These are phyloP conservation scores for Rhea pennata DNA, from an alignment of 2,113 vertebrate species.

Conservation along the genomic window DNA sequence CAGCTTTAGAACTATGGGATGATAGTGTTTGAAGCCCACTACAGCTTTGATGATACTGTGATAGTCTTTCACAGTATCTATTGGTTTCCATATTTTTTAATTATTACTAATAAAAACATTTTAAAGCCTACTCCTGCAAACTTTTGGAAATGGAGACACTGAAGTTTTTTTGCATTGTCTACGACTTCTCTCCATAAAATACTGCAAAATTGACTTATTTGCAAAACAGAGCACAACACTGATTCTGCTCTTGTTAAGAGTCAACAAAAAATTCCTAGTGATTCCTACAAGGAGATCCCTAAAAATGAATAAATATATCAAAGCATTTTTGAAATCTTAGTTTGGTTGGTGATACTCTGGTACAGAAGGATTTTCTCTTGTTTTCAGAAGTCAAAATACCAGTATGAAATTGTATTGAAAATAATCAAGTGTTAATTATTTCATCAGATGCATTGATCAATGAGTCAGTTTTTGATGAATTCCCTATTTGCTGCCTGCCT, in stretches of 20 bases:
- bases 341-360: background rate
- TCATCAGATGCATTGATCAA: conserved; percentile 58
- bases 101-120: background rate
- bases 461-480: conserved; percentile 61
- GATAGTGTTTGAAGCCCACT: background rate
- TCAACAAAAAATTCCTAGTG: background rate
- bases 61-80: background rate
- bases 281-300: background rate
- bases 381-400: conserved; percentile 17
- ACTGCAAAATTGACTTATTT: background rate
- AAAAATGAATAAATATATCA: background rate
- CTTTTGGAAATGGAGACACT: background rate
- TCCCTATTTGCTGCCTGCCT: conserved; percentile 9
- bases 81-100: background rate
- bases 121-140: background rate
- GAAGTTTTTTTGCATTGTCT: background rate
- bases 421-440: conserved; percentile 69
- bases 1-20: background rate
- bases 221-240: background rate
- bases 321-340: background rate
- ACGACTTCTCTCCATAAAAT: background rate
- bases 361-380: background rate
- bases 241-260: background rate
- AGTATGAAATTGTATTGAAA: background rate
- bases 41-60: background rate